Evolutionary conservation across 1,140 invertebrate genomes (phyloP), one percentile per base, ranked within the genome.

Genomic region (Octopus bimaculoides): DNA sequence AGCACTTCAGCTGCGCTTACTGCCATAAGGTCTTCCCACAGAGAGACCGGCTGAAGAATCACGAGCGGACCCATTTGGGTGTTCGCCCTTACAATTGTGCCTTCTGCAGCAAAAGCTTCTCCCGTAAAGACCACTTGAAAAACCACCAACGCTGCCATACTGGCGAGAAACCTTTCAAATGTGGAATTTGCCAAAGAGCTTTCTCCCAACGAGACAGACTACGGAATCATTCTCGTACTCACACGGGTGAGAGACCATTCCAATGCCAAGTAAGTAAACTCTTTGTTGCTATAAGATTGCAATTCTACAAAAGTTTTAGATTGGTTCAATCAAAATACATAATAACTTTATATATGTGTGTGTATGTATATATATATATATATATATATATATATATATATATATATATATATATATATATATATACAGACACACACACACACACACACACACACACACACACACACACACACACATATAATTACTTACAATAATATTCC

Each of bases 1-100:
- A 96, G 88, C 95, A 95, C 14, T 96, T 95, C 86, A 93, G 93
- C 53, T 97, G 96, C 88, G 95, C 96, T 91, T 94, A 94, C 71
- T 97, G 96, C 89, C 95, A 93, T 93, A 93, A 91, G 5, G 88
- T 90, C 78, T 94, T 94, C 84, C 93, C 93, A 81, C 90, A 93
- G 61, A 91, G 92, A 89, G 93, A 94, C 85, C 92, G 93, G n/a
- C 87, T 94, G 3, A 91, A 92, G 52, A 90, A 93, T 12, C 93
- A 94, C 86, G 91, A 92, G 89, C 86, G 93, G 56, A 92, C 92
- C 78, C 93, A 94, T 83, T 92, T 93, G 80, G 84, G 91, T 14
- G 90, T 91, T 4, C 93, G 93, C 81, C 89, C 91, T 78, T 92
- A 92, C 55, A 92, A 93, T 82, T 94, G 93, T 85, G 14, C 26